Evolutionary conservation across 1,140 invertebrate genomes (phyloP).

Genomic region (Drosophila oshimai): DNA sequence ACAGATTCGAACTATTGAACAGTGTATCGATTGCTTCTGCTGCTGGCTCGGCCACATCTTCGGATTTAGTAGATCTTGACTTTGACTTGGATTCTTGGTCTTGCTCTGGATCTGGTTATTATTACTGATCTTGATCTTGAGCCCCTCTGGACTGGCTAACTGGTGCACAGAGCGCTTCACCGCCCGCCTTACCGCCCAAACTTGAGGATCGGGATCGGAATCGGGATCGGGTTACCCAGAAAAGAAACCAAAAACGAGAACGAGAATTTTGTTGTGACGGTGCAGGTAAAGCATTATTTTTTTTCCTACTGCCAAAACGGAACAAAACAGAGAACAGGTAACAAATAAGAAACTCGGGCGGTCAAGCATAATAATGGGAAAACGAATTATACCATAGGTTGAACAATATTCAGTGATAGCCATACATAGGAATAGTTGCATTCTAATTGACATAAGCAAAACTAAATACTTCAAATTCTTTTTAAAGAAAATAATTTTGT

Average conservation of each 20-base stretch:
- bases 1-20: conserved; percentile 4
- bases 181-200: conserved; percentile 28
- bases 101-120: conserved; percentile 42
- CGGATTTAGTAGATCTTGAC: not conserved
- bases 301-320: not conserved
- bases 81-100: not conserved
- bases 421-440: no score
- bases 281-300: conserved; percentile 5
- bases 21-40: not conserved
- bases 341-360: not conserved
- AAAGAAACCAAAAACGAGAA: conserved; percentile 40
- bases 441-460: no score
- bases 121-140: conserved; percentile 41
- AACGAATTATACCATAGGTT: no score
- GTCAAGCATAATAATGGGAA: no score
- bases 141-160: conserved; percentile 5
- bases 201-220: conserved; percentile 1
- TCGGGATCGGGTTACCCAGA: conserved; percentile 2
- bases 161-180: conserved; percentile 4
- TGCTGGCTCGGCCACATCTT: conserved; percentile 11
- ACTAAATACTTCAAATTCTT: no score
- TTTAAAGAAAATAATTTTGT: no score
- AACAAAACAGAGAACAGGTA: not conserved
- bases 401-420: no score
- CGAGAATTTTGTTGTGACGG: conserved; percentile 25